Evolutionary conservation across 2,797 vertebrate species (phyloP).

Genomic region (Sebastolobus altivelis): DNA sequence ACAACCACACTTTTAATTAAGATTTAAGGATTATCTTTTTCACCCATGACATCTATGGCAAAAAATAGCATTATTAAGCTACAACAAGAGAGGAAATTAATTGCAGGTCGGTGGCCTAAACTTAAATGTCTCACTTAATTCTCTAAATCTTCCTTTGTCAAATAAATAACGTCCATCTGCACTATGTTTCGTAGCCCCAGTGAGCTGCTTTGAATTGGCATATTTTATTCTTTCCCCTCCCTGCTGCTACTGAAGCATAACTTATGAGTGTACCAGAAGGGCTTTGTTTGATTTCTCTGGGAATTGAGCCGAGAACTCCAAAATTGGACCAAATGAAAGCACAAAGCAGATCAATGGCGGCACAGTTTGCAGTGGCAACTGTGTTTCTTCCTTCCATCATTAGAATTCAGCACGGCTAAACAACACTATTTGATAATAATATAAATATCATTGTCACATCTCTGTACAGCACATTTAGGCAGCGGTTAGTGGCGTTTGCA

Average conservation of each 20-base stretch:
- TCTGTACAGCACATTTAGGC: conserved; percentile 1
- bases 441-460: conserved; percentile 50
- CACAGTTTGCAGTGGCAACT: conserved; percentile 70
- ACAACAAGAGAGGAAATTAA: conserved; percentile 21
- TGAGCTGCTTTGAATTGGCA: conserved; percentile 73
- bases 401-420: conserved; percentile 57
- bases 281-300: conserved; percentile 83
- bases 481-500: neutral
- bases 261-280: conserved; percentile 78
- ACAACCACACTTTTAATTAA: conserved; percentile 3
- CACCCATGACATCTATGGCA: neutral
- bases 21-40: neutral
- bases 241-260: conserved; percentile 78
- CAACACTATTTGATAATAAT: conserved; percentile 43
- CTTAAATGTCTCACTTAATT: conserved; percentile 59
- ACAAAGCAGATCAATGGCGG: conserved; percentile 75
- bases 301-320: conserved; percentile 79
- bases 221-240: conserved; percentile 72
- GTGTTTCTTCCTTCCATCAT: conserved; percentile 49
- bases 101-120: conserved; percentile 33
- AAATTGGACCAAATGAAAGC: conserved; percentile 80
- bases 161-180: conserved; percentile 77
- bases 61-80: neutral
- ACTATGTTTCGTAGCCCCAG: conserved; percentile 59
- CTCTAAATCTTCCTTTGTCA: conserved; percentile 55